These are phyloP conservation scores for Endotricha flammealis DNA, from an alignment of 2,888 invertebrate genomes.

Conservation along the genomic window DNA sequence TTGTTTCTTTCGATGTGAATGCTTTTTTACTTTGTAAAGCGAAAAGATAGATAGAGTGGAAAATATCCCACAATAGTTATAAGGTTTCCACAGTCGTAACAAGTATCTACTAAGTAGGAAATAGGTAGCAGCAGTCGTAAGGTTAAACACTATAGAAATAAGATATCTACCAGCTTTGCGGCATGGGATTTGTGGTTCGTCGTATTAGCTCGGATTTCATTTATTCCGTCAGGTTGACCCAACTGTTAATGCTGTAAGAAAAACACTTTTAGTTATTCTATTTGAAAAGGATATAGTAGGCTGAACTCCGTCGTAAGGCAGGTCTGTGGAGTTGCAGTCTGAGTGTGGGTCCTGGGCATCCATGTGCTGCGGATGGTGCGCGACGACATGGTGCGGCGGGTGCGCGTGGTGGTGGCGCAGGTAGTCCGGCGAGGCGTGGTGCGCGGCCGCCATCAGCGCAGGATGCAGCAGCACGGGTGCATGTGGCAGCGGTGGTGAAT, in stretches of 20 bases:
- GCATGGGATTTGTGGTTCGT: constrained; percentile 37
- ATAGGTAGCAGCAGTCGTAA: constrained; percentile 65
- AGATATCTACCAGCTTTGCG: constrained; percentile 63
- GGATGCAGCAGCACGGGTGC: constrained; percentile 92
- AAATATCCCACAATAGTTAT: constrained; percentile 69
- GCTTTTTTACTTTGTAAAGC: too few relatives aligned
- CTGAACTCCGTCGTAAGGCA: constrained; percentile 94
- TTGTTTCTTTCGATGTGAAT: too few relatives aligned
- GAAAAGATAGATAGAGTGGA: constrained; percentile 25
- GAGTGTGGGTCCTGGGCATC: constrained; percentile 92
- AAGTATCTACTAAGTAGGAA: constrained; percentile 66
- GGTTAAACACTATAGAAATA: constrained; percentile 78
- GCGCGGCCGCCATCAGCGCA: constrained; percentile 89
- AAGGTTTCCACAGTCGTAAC: constrained; percentile 72
- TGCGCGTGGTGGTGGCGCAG: constrained; percentile 84
- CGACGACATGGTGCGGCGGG: constrained; percentile 87
- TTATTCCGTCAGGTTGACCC: constrained; percentile 26
- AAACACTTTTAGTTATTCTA: constrained; percentile 32
- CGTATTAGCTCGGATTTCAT: constrained; percentile 33
- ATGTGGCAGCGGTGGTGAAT: constrained; percentile 91
- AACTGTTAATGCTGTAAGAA: constrained; percentile 16
- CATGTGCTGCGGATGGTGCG: constrained; percentile 86
- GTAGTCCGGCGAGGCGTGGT: constrained; percentile 91
- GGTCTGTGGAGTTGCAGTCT: constrained; percentile 94
- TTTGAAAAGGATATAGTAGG: constrained; percentile 97